phyloP scores from a whole-genome alignment of 2,888 invertebrate genomes.

The Diaperis boleti region DNA sequence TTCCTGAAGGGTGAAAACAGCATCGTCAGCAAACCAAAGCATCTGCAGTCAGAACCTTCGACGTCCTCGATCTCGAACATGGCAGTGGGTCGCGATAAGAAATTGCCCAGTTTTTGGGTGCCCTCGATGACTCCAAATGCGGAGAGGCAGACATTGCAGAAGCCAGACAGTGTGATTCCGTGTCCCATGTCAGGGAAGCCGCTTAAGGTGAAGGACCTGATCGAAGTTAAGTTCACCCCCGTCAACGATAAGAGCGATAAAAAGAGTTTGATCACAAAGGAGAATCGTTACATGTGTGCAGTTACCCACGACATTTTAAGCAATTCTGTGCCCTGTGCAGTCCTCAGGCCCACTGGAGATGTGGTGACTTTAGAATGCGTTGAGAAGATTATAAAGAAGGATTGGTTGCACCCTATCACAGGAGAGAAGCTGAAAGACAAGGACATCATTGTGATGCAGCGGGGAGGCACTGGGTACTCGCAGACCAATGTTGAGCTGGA shows the following conservation, averaged over 20 bases:
- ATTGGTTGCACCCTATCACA: constrained; percentile 96
- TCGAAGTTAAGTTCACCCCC: constrained; percentile 92
- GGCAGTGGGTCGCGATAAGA: constrained; percentile 79
- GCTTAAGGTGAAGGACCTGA: constrained; percentile 91
- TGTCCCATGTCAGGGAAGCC: constrained; percentile 90
- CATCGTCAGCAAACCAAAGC: constrained; percentile 70
- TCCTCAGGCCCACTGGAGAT: constrained; percentile 92
- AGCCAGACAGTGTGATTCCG: constrained; percentile 82
- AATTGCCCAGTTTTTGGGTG: constrained; percentile 96
- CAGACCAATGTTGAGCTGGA: constrained; percentile 32
- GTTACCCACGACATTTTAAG: constrained; percentile 96
- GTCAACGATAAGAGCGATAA: constrained; percentile 90
- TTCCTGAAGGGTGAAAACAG: constrained; percentile 88
- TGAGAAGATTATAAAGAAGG: constrained; percentile 95
- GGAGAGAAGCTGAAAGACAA: constrained; percentile 85
- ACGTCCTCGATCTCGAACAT: constrained; percentile 78
- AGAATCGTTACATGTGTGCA: constrained; percentile 96
- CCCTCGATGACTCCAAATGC: constrained; percentile 94
- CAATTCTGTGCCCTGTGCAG: constrained; percentile 94
- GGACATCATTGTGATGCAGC: constrained; percentile 92
- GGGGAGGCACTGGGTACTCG: constrained; percentile 61
- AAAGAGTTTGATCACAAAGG: constrained; percentile 87
- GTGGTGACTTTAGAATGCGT: constrained; percentile 97
- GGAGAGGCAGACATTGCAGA: constrained; percentile 73
- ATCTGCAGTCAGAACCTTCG: constrained; percentile 35